Evolutionary conservation across 2,797 vertebrate species (phyloP).

Genomic region (Bovichtus diacanthus): DNA sequence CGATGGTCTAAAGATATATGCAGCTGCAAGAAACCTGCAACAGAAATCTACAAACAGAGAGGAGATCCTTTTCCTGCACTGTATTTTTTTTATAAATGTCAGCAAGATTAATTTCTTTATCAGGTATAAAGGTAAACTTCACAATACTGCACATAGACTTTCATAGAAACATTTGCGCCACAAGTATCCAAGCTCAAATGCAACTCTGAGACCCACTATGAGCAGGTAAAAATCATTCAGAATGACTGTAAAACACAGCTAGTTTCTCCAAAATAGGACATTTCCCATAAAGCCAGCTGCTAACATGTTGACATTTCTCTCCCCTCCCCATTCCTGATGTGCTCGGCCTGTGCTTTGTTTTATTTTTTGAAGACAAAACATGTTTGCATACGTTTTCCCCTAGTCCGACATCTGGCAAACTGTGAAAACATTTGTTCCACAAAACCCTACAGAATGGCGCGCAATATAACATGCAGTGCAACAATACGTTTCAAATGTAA

Average conservation of each 20-base stretch:
- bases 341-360: constrained; percentile 15
- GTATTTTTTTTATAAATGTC: background rate
- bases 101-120: background rate
- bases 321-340: background rate
- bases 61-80: background rate
- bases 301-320: background rate
- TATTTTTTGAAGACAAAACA: constrained; percentile 20
- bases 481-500: background rate
- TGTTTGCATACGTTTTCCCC: background rate
- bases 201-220: background rate
- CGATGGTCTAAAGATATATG: constrained; percentile 48
- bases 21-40: constrained; percentile 29
- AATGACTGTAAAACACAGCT: background rate
- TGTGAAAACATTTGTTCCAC: constrained; percentile 9
- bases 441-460: background rate
- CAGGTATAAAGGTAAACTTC: background rate
- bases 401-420: constrained; percentile 1
- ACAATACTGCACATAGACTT: background rate
- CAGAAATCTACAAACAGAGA: constrained; percentile 20
- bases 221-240: background rate
- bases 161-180: background rate
- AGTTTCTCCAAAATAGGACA: background rate
- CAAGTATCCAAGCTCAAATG: background rate
- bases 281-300: constrained; percentile 19
- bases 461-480: background rate